Evolutionary conservation across 2,113 vertebrate genomes (phyloP).

Genomic region (Ochotona princeps): DNA sequence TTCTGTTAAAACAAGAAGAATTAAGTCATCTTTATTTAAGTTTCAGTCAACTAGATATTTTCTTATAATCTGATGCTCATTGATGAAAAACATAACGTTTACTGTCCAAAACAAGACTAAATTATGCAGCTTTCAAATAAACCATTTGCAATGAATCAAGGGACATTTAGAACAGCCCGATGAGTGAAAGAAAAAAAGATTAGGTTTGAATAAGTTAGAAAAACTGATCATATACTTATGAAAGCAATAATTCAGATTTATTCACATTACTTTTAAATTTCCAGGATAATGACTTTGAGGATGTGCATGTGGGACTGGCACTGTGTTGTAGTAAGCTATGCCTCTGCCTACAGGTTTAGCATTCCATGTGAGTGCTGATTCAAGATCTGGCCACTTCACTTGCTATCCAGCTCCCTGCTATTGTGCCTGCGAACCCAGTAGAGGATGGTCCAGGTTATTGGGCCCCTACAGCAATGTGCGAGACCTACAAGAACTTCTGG

Average conservation of each 20-base stretch:
- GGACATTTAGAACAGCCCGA: not conserved
- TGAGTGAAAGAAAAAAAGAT: not conserved
- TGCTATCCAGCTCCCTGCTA: too few relatives aligned
- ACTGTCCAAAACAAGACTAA: not conserved
- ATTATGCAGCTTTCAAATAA: not conserved
- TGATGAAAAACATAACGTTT: not conserved
- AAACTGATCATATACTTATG: not conserved
- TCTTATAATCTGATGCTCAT: not conserved
- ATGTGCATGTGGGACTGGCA: too few relatives aligned
- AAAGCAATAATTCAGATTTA: not conserved
- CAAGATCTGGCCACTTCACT: too few relatives aligned
- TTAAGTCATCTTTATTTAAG: not conserved
- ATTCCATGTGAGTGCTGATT: too few relatives aligned
- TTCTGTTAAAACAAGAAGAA: not conserved
- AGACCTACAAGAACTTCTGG: too few relatives aligned
- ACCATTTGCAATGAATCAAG: not conserved
- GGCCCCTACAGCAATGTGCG: too few relatives aligned
- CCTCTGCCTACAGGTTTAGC: too few relatives aligned
- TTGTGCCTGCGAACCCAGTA: too few relatives aligned
- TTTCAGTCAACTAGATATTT: not conserved
- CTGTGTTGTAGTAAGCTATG: too few relatives aligned
- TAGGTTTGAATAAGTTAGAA: not conserved
- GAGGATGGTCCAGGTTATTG: too few relatives aligned
- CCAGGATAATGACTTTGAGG: not conserved
- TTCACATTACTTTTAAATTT: not conserved